A percentile compares a stretch with the other conserved stretches of the same genome.
Conservation (phyloP, 2,888 invertebrate species). For the Sminthurides aquaticus region DNA sequence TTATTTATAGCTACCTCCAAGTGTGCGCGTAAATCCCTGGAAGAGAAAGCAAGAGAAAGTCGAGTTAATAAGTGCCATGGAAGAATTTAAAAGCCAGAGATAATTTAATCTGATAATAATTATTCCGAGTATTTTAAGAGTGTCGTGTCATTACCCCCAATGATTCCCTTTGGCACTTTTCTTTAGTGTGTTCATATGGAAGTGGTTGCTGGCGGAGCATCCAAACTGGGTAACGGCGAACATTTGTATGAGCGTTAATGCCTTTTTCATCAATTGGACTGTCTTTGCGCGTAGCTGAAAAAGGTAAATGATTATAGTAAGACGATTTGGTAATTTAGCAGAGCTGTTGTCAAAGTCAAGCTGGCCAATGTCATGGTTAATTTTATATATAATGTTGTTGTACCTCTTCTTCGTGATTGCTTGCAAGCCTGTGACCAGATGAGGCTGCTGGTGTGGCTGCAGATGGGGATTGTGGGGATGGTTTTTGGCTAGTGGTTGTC, state of each 20-base stretch:
- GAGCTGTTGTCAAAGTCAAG: too few relatives aligned
- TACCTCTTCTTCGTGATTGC: constrained; percentile 5
- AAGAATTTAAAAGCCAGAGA: not conserved
- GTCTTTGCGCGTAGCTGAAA: constrained; percentile 52
- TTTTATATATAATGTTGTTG: too few relatives aligned
- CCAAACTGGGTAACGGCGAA: constrained; percentile 87
- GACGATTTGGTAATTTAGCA: too few relatives aligned
- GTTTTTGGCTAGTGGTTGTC: not conserved
- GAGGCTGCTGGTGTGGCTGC: not conserved
- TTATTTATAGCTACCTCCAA: constrained; percentile 74
- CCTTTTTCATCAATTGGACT: constrained; percentile 73
- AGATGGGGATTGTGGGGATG: not conserved
- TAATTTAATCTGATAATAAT: too few relatives aligned
- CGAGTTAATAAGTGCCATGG: too few relatives aligned
- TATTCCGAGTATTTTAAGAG: too few relatives aligned
- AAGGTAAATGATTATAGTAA: too few relatives aligned
- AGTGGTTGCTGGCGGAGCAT: constrained; percentile 61
- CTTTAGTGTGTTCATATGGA: constrained; percentile 72
- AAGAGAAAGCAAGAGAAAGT: constrained; percentile 43
- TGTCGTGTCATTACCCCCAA: constrained; percentile 89
- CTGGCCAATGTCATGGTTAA: too few relatives aligned
- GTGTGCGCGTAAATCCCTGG: constrained; percentile 78
- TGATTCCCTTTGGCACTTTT: constrained; percentile 78
- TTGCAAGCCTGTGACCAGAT: not conserved
- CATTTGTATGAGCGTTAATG: constrained; percentile 82